phyloP scores from a whole-genome alignment of 2,888 invertebrate genomes.

The Arge pagana region DNA sequence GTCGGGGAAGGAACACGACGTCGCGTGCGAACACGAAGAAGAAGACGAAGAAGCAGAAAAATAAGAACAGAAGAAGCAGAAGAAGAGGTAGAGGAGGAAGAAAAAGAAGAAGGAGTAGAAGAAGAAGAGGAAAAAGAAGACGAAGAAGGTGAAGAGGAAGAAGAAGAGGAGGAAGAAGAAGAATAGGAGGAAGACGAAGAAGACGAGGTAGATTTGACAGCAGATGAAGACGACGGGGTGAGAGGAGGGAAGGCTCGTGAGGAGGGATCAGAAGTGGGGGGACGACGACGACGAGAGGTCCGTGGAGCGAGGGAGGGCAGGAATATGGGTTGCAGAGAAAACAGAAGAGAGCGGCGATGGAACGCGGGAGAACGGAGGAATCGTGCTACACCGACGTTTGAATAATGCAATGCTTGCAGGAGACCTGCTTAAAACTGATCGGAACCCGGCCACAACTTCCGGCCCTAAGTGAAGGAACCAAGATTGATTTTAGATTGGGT shows the following conservation, averaged over 20 bases:
- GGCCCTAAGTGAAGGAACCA: conserved; percentile 50
- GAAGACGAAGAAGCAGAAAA: too few relatives aligned
- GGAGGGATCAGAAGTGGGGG: neutral
- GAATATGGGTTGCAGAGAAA: conserved; percentile 25
- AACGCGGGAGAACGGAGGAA: conserved; percentile 26
- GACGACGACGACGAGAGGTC: neutral
- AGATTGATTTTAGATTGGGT: conserved; percentile 57
- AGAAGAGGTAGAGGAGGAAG: too few relatives aligned
- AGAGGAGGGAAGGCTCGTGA: neutral
- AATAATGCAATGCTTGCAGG: conserved; percentile 54
- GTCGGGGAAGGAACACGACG: too few relatives aligned
- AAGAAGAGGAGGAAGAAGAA: conserved; percentile 12
- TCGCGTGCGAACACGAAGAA: too few relatives aligned
- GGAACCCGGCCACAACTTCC: conserved; percentile 36
- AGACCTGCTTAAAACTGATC: conserved; percentile 57
- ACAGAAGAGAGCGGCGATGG: conserved; percentile 31
- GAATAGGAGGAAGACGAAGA: conserved; percentile 9
- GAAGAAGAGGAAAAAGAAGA: conserved; percentile 11
- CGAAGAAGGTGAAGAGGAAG: conserved; percentile 18
- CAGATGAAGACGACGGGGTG: neutral
- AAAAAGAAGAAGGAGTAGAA: too few relatives aligned
- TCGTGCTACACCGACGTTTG: conserved; percentile 40
- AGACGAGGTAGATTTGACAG: neutral
- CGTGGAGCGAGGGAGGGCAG: neutral
- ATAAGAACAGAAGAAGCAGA: too few relatives aligned